phyloP scores from a whole-genome alignment of 2,113 vertebrate species.

The Apodemus sylvaticus region DNA sequence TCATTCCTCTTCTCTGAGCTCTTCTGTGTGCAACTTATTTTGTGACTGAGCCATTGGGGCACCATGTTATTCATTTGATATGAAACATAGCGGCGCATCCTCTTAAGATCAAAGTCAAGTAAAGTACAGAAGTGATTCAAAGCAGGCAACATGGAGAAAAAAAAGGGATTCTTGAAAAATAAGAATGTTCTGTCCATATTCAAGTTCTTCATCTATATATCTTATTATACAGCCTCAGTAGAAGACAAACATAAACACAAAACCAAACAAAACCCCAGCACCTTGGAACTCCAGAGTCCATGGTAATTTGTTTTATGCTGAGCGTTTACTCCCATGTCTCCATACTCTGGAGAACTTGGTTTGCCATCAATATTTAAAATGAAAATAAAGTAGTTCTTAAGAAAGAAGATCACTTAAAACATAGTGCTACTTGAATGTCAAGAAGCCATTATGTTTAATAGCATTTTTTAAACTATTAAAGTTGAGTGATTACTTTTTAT shows the following conservation, averaged over 20 bases:
- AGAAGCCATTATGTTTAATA: conserved; percentile 90
- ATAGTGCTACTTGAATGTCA: conserved; percentile 86
- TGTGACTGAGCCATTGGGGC: not conserved
- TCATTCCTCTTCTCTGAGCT: not conserved
- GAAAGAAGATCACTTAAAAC: conserved; percentile 89
- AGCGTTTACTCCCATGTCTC: conserved; percentile 78
- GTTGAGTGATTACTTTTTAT: conserved; percentile 92
- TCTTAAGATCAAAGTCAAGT: conserved; percentile 10
- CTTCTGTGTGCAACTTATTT: not conserved
- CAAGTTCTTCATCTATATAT: conserved; percentile 58
- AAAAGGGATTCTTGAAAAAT: conserved; percentile 24
- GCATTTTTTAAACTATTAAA: conserved; percentile 91
- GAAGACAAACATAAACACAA: conserved; percentile 57
- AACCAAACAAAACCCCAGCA: conserved; percentile 51
- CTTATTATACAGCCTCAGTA: conserved; percentile 62
- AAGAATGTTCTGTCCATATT: conserved; percentile 66
- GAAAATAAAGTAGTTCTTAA: conserved; percentile 89
- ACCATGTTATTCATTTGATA: not conserved
- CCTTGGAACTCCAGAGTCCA: conserved; percentile 54
- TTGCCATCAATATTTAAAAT: conserved; percentile 89
- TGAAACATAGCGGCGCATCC: not conserved
- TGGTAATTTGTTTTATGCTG: conserved; percentile 78
- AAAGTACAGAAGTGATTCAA: not conserved
- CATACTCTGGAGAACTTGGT: conserved; percentile 79
- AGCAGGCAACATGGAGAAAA: not conserved